Base-by-base conservation (phyloP, 2,113 vertebrate genomes). In the Phocoena sinus region DNA sequence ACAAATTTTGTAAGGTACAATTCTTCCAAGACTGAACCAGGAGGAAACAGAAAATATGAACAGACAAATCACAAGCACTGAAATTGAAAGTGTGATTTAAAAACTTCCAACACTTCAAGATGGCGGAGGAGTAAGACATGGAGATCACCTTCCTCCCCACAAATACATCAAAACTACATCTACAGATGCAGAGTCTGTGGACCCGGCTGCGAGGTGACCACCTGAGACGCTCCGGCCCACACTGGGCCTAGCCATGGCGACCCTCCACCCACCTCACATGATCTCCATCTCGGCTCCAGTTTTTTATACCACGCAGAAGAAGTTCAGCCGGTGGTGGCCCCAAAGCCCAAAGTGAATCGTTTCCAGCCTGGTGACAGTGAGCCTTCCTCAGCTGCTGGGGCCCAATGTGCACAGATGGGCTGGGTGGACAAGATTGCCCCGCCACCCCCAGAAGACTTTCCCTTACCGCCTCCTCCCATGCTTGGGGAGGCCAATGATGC, bases 291-390 rank as follows among this genome's bases (percentile, higher is more conserved):
- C 99, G 85, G 99, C 99, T 0, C 99, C 99, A 21, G 99, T 99
- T 41, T 99, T 99, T 98, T 99, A 99, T 98, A 99, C 99, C 96
- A 99, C 99, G 0, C 99, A 99, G 95, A 99, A 99, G 98, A 99
- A 99, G 98, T 99, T 99, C 98, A 99, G 99, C 1, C 99, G 0
- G 99, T 99, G 84, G 99, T 99, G 6, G 99, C 99, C 9, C 99
- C 99, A 0, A 99, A 99, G 33, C 99, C 99, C 96, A 99, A 99
- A 98, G 98, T 99, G 96, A 99, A 99, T 98, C 99, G 98, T 38
- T 98, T 98, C 98, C 99, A 90, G 97, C 97, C 97, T 41, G 98
- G 98, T n/a, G 98, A 92, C 92, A 94, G 20, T 97, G 98, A 97
- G 98, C 81, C 95, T 0, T 97, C 98, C 3, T 98, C 99, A 18